These are phyloP conservation scores for Diabrotica virgifera DNA, from an alignment of 1,140 invertebrate species.

Conservation along the genomic window DNA sequence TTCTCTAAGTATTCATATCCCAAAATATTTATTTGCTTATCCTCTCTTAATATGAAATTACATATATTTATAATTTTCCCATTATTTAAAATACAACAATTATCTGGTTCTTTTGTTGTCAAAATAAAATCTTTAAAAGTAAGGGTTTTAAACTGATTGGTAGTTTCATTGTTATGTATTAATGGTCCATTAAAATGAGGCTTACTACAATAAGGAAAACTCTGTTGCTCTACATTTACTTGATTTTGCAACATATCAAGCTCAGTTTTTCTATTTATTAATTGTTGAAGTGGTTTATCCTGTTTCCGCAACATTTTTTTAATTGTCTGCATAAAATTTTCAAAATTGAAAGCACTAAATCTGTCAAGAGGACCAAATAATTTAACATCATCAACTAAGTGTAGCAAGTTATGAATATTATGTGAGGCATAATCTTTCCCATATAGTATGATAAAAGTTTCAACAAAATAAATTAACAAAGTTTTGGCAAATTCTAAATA, in stretches of 20 bases:
- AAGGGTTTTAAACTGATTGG: neutral
- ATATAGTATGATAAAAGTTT: constrained; percentile 13
- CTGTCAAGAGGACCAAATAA: constrained; percentile 12
- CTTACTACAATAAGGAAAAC: neutral
- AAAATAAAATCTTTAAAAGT: neutral
- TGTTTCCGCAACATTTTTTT: constrained; percentile 24
- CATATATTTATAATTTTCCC: neutral
- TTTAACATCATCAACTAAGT: constrained; percentile 7
- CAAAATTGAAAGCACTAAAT: constrained; percentile 19
- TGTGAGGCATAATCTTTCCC: constrained; percentile 15
- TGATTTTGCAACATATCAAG: neutral
- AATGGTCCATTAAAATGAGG: neutral
- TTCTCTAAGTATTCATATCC: neutral
- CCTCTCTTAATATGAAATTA: neutral
- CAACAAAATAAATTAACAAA: constrained; percentile 18
- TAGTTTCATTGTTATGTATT: neutral
- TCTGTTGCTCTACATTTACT: neutral
- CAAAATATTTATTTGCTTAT: neutral
- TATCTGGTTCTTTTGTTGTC: neutral
- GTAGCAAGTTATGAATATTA: constrained; percentile 19
- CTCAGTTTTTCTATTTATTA: constrained; percentile 4
- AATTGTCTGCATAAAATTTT: constrained; percentile 9
- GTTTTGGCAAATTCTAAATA: constrained; percentile 5
- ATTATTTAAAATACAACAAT: constrained; percentile 5
- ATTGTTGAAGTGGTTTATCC: constrained; percentile 15